Evolutionary conservation across 2,888 invertebrate genomes (phyloP), one percentile per base, ranked within the genome.

Genomic region (Dasypolia templi): DNA sequence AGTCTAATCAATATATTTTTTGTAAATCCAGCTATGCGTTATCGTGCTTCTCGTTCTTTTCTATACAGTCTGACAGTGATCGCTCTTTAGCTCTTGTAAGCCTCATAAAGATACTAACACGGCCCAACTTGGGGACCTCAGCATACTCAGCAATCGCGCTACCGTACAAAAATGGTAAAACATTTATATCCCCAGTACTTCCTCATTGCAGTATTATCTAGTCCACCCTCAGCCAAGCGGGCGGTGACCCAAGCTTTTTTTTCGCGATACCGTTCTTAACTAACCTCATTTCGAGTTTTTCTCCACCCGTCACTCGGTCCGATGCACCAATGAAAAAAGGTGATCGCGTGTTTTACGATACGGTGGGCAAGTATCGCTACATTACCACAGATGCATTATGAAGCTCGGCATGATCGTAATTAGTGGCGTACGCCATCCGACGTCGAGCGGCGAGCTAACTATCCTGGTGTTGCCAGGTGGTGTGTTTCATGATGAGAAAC

Each of bases 271-370:
- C 92, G 92, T 94, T 93, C 87, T 84, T 78, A 79, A 77, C 79
- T 90, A 92, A 90, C 93, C 91, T 91, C 91, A 90, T 94, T 94
- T 89, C 89, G 86, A 85, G 90, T 94, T 94, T 94, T 94, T 94
- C 92, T 90, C 71, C 75, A 64, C 70, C 89, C 89, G 90, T 91
- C 92, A 89, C 83, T 92, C 93, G 93, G 90, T 93, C 92, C 87
- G 92, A 73, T 94, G 94, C 93, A 88, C 90, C 90, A 87, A 86
- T 90, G 89, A 91, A 91, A 94, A 94, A 94, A 91, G 86, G 77
- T 77, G 77, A 88, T 94, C 89, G 94, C 94, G 93, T 93, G 94
- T 88, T 88, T 91, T 89, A 92, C 91, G 91, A 89, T 87, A 88
- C 85, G 69, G 68, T 79, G 82, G 63, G 73, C 64, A 86, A 85